phyloP scores from a whole-genome alignment of 2,888 invertebrate genomes.

The Polyommatus icarus region DNA sequence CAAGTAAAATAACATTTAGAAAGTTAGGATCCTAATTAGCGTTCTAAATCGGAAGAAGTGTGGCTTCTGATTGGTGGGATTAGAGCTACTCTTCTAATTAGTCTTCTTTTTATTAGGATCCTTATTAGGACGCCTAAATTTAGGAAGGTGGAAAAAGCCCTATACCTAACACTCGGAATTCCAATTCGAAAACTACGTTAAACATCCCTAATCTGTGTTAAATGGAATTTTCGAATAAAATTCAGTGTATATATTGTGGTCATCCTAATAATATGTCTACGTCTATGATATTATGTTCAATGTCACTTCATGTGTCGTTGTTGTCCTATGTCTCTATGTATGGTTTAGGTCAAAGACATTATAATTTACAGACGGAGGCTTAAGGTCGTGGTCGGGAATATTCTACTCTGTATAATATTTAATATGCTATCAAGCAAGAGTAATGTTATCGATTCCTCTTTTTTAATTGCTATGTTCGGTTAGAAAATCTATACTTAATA shows the following conservation, averaged over 20 bases:
- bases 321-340: not conserved
- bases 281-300: conserved; percentile 7
- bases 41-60: too few relatives aligned
- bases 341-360: not conserved
- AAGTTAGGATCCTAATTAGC: too few relatives aligned
- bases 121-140: too few relatives aligned
- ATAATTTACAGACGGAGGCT: not conserved
- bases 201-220: not conserved
- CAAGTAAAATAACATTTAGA: too few relatives aligned
- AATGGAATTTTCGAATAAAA: not conserved
- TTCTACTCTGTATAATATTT: not conserved
- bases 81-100: too few relatives aligned
- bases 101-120: too few relatives aligned
- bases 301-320: conserved; percentile 2
- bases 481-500: too few relatives aligned
- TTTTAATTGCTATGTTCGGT: not conserved
- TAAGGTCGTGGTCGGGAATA: not conserved
- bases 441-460: not conserved
- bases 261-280: not conserved
- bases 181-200: not conserved
- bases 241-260: not conserved
- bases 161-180: not conserved
- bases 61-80: too few relatives aligned
- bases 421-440: not conserved
- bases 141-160: too few relatives aligned